These are phyloP conservation scores for Amphiprion ocellaris DNA, from an alignment of 2,113 vertebrate genomes.

Conservation along the genomic window DNA sequence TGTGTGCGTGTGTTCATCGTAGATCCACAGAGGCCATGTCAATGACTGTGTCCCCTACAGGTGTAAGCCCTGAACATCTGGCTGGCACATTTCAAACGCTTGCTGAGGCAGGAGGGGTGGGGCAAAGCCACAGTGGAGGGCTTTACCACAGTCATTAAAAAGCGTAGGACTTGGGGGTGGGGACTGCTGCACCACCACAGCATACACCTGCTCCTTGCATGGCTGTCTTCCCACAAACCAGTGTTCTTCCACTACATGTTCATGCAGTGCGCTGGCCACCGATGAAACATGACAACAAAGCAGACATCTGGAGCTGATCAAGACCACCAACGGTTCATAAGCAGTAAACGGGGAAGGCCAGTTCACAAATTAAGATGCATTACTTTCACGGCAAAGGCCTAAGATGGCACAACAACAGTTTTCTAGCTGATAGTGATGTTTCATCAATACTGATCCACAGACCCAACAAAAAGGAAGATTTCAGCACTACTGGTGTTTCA, in stretches of 20 bases:
- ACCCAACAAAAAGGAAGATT: background rate
- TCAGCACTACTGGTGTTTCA: background rate
- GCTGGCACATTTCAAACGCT: slow-evolving; percentile 73
- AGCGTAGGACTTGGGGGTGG: slow-evolving; percentile 31
- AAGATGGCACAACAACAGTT: slow-evolving; percentile 16
- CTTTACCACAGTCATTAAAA: slow-evolving; percentile 74
- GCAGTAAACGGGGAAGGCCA: slow-evolving; percentile 50
- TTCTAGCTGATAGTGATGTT: slow-evolving; percentile 1
- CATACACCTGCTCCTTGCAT: slow-evolving; percentile 72
- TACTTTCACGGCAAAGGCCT: slow-evolving; percentile 26
- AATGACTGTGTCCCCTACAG: slow-evolving; percentile 71
- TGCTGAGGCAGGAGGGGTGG: slow-evolving; percentile 56
- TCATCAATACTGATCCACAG: slow-evolving; percentile 20
- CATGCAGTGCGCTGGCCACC: slow-evolving; percentile 51
- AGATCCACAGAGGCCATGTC: slow-evolving; percentile 59
- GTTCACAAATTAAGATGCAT: slow-evolving; percentile 27
- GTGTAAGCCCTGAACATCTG: slow-evolving; percentile 78
- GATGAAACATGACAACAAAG: slow-evolving; percentile 40
- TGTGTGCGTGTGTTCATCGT: slow-evolving; percentile 45
- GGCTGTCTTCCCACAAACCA: slow-evolving; percentile 54
- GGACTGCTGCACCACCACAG: slow-evolving; percentile 26
- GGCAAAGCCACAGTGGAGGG: slow-evolving; percentile 60
- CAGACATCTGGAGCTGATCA: slow-evolving; percentile 72
- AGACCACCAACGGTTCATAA: slow-evolving; percentile 55
- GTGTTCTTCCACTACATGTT: slow-evolving; percentile 43